These are phyloP conservation scores for Syrphus vitripennis DNA, from an alignment of 2,888 invertebrate genomes.

Conservation along the genomic window DNA sequence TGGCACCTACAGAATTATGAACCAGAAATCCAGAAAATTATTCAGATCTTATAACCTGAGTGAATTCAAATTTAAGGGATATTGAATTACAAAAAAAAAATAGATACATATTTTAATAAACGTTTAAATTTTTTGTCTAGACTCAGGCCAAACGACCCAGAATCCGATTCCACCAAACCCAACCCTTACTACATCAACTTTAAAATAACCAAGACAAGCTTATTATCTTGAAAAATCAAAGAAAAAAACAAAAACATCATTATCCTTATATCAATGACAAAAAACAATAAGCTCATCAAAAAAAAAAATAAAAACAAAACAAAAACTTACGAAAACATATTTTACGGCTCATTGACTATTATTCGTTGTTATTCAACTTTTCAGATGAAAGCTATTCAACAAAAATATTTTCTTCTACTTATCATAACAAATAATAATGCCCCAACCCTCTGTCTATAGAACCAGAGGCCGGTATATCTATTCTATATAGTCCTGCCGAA, in stretches of 20 bases:
- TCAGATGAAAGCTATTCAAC: background rate
- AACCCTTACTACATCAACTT: no score
- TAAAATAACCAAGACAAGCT: no score
- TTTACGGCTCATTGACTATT: conserved; percentile 13
- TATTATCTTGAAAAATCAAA: no score
- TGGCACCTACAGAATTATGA: no score
- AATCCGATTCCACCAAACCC: no score
- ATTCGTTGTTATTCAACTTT: conserved; percentile 16
- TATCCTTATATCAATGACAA: background rate
- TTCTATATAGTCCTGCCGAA: background rate
- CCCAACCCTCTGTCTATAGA: background rate
- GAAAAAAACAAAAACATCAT: background rate
- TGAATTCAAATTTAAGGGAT: no score
- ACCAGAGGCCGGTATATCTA: background rate
- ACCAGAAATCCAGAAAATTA: no score
- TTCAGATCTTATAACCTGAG: no score
- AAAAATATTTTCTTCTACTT: conserved; percentile 5
- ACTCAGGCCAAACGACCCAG: no score
- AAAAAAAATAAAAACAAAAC: background rate
- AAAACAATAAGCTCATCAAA: background rate
- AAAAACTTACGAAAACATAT: background rate
- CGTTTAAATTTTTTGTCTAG: no score
- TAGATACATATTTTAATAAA: no score
- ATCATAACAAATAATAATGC: background rate
- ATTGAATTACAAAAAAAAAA: no score